Percentiles rank a stretch among this genome's conserved stretches.
These are phyloP conservation scores for Chanos chanos DNA, from an alignment of 2,797 vertebrate species.

Conservation along the genomic window DNA sequence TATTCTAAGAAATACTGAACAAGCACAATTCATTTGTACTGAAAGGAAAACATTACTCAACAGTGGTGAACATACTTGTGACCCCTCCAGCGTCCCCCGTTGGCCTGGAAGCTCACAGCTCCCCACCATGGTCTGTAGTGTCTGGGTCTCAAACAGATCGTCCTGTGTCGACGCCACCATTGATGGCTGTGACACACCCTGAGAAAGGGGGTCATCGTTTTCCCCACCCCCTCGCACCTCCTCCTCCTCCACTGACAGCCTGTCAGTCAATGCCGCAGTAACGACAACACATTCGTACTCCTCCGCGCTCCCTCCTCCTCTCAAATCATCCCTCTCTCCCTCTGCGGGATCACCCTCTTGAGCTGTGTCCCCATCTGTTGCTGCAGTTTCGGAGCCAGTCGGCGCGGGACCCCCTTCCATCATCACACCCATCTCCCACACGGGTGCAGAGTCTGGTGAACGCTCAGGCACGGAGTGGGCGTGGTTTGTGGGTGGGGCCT, in stretches of 20 bases:
- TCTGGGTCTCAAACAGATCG: constrained; percentile 72
- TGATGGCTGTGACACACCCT: constrained; percentile 25
- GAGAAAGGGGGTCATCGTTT: constrained; percentile 46
- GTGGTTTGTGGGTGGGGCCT: constrained; percentile 31
- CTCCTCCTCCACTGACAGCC: constrained; percentile 39
- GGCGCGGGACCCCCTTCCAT: constrained; percentile 46
- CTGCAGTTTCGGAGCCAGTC: constrained; percentile 19
- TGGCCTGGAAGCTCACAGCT: constrained; percentile 74
- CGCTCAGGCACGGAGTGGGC: constrained; percentile 24
- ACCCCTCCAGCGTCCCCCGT: constrained; percentile 71
- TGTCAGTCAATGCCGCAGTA: constrained; percentile 47
- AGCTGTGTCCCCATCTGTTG: constrained; percentile 21
- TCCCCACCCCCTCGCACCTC: constrained; percentile 13
- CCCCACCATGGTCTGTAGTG: constrained; percentile 73
- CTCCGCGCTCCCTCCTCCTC: constrained; percentile 3
- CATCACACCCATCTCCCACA: constrained; percentile 67
- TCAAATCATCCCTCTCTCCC: constrained; percentile 45
- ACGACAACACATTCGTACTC: constrained; percentile 58
- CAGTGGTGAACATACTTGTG: constrained; percentile 79
- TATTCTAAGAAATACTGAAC: too few relatives aligned
- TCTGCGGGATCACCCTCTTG: constrained; percentile 39
- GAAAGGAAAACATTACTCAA: too few relatives aligned
- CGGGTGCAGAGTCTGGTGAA: constrained; percentile 39
- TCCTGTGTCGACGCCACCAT: constrained; percentile 50
- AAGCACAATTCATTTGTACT: too few relatives aligned